Evolutionary conservation across 2,113 vertebrate genomes (phyloP), one percentile per base, ranked within the genome.

Genomic region (Kryptolebias marmoratus): DNA sequence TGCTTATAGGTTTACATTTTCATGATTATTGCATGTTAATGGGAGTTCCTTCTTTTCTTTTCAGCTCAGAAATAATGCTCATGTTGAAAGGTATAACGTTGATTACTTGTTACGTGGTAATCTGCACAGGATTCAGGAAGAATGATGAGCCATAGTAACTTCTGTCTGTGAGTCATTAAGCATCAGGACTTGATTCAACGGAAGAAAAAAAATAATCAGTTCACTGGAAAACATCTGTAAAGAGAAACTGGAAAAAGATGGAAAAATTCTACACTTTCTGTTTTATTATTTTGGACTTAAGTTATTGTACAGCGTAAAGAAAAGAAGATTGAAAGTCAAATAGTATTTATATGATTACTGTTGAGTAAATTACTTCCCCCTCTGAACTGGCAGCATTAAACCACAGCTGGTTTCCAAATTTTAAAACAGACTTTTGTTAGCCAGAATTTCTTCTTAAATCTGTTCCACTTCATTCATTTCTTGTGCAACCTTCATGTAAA

Each of bases 81-180:
- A 10, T 18, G 10, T 60, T 42, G 22, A 60, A 13, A 10, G 4
- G 10, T 77, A 74, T 84, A 81, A 80, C 81, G 3, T 30, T 31
- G 13, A 2, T 31, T 57, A 3, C 13, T 15, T 12, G 31, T 16
- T 39, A 36, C 2, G 15, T 14, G 5, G 22, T 22, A 58, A 36
- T 58, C 1, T 58, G 13, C 2, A 18, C 56, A 32, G 31, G 3
- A 3, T 16, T 58, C 3, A 1, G 12, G 10, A 14, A 11, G 31
- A 5, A 18, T 9, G 13, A 18, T 15, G 14, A 58, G 9, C 56
- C 56, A 15, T 16, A 12, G 2, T 18, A 16, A 4, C 11, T 15
- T 1, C 30, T 9, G 56, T 18, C 15, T 15, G 32, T 27, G 58
- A 42, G 81, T 87, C 88, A 90, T 45, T 75, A 83, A 87, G 73